Base-by-base conservation (phyloP, 2,113 vertebrate genomes). In the Hemicordylus capensis region DNA sequence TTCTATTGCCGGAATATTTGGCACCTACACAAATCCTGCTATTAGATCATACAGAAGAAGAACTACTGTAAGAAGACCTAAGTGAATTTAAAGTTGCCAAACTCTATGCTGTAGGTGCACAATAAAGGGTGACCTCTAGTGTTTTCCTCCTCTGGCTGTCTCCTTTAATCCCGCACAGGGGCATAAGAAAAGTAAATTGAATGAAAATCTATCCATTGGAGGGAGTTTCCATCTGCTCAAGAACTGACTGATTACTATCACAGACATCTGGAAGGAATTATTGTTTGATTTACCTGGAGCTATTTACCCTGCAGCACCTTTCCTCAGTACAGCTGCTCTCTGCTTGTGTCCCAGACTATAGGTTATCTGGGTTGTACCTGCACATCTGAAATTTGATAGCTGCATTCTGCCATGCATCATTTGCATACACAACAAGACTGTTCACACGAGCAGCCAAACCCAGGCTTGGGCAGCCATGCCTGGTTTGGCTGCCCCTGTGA, bases 1-100 rank as follows among this genome's bases (percentile, higher is more conserved):
- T 87, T 76, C 59, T 2, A 66, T 80, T 76, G 87, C 74, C 39
- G 67, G 31, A 76, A 37, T n/a, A 87, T 83, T 64, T 76, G 85
- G 46, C 84, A 11, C 64, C 79, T 80, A 80, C 86, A 77, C 66
- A 54, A 1, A 26, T 58, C 12, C 34, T 84, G 84, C 48, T 42
- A 4, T 7, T 74, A 69, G 31, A 76, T 86, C 12, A 86, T 46
- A n/a, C 44, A 78, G 34, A 56, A 51, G 22, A 70, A 3, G 37
- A 46, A 44, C 1, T 85, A 58, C 70, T 51, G 19, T 24, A 70
- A 86, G 51, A 26, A 59, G 0, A 11, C n/a, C 9, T 20, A 66
- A 66, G 39, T 46, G 59, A 63, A 63, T 34, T 48, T 39, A 64
- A 74, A 26, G 44, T 76, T 64, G 67, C 24, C 3, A 44, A 79